Percentiles rank a stretch among this genome's conserved stretches.
Evolutionary conservation across 2,113 vertebrate genomes (phyloP).

Genomic region (Seriola aureovittata): DNA sequence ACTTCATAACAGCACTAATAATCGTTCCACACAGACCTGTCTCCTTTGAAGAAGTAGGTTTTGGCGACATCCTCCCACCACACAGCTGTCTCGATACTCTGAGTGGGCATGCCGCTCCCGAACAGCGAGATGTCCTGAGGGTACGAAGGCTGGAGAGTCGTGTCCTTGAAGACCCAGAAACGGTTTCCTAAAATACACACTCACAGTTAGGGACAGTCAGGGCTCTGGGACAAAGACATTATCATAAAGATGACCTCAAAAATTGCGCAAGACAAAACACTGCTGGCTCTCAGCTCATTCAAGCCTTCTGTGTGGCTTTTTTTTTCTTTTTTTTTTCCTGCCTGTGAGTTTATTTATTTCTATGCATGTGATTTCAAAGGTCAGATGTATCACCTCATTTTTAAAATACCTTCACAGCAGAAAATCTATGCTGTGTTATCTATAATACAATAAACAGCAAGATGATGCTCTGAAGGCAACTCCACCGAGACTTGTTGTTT

Average conservation of each 20-base stretch:
- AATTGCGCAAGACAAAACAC: background rate
- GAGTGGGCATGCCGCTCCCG: slow-evolving; percentile 94
- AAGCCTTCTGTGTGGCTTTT: slow-evolving; percentile 1
- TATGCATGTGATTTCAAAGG: slow-evolving; percentile 45
- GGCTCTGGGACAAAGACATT: slow-evolving; percentile 28
- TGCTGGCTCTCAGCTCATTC: background rate
- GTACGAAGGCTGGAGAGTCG: slow-evolving; percentile 95
- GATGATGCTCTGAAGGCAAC: slow-evolving; percentile 39
- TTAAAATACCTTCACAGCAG: slow-evolving; percentile 35
- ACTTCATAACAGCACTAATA: slow-evolving; percentile 5
- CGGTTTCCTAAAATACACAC: slow-evolving; percentile 90
- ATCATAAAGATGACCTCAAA: slow-evolving; percentile 51
- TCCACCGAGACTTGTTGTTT: slow-evolving; percentile 56
- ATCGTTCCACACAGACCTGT: slow-evolving; percentile 87
- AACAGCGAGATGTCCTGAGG: slow-evolving; percentile 97
- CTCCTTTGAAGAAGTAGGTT: slow-evolving; percentile 99
- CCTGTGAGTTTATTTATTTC: background rate
- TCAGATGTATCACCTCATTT: slow-evolving; percentile 42
- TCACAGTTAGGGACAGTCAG: slow-evolving; percentile 12
- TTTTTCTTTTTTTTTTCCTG: background rate
- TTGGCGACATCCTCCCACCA: slow-evolving; percentile 99
- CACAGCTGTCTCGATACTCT: slow-evolving; percentile 97
- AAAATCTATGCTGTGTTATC: slow-evolving; percentile 49
- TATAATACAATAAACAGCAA: slow-evolving; percentile 42
- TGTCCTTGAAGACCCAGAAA: slow-evolving; percentile 99